Evolutionary conservation across 92 coral and sea anemone genomes (phyloP), one percentile per base, ranked within the genome.

Genomic region (Galaxea fascicularis): DNA sequence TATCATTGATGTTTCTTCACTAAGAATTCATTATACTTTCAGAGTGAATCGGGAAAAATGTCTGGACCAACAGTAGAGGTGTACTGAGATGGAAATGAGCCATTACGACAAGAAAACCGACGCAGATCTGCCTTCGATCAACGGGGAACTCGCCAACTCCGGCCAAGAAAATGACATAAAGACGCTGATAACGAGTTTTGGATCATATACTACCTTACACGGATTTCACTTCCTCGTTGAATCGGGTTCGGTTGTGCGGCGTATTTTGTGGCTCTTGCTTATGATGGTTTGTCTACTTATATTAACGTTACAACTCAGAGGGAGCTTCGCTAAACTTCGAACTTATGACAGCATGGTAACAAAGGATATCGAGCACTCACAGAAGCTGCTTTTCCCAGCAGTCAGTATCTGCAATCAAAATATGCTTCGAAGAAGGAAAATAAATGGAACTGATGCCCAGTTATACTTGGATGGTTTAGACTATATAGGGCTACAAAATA

Each of bases 401-500:
- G 45, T 87, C 52, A 87, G 80, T 30, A 45, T 90, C 54, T 90
- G 94, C 64, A 90, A 90, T 65, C 66, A 66, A 17, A 90, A 90
- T 78, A 87, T 87, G 89, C 69, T 87, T 65, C 64, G 16, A 16
- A 90, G 65, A 60, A 87, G 86, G 60, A 87, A 82, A 39, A 87
- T 90, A 44, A 15, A 22, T 0, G 89, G 80, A n/a, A 90, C 89
- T 0, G 89, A 90, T 22, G 85, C 82, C 7, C 91, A 90, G 74
- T 14, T 65, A 0, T 90, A 74, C 59, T 24, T 87, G 20, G 91
- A 90, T 65, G 46, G 14, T 20, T 10, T 85, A 51, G 90, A 89
- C 62, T 7, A 13, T 15, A n/a, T 74, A 1, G 30, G 17, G 35
- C 14, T 64, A 12, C 46, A 17, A n/a, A 3, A 73, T 14, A 8